Evolutionary conservation across 2,113 vertebrate genomes (phyloP).

Genomic region (Microcebus lehilahytsara): DNA sequence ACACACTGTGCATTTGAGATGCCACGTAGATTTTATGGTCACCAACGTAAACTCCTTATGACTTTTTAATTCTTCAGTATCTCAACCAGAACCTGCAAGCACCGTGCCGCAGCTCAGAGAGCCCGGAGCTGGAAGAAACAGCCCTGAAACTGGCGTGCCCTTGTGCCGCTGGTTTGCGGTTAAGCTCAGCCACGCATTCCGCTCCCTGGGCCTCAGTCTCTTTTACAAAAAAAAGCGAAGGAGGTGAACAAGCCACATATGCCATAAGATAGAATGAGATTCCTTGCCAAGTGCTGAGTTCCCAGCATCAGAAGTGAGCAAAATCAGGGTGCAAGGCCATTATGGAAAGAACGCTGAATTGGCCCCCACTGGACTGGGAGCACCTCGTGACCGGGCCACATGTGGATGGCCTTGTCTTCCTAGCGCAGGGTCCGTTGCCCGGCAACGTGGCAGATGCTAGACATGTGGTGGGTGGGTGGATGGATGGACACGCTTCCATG

Average conservation of each 20-base stretch:
- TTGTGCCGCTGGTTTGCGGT: no score
- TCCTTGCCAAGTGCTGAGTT: neutral
- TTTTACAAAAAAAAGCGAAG: neutral
- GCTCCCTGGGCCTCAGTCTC: neutral
- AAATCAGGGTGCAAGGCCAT: neutral
- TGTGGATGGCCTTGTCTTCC: neutral
- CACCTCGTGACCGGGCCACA: neutral
- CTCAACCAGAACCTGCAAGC: no score
- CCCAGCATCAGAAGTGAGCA: neutral
- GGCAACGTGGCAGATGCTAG: neutral
- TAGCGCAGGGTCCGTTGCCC: neutral
- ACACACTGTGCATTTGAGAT: neutral
- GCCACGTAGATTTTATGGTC: neutral
- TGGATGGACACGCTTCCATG: no score
- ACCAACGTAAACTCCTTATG: neutral
- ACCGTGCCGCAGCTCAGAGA: fast-evolving
- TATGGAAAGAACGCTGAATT: neutral
- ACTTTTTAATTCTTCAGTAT: neutral
- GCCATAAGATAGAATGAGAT: neutral
- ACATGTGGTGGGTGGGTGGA: neutral
- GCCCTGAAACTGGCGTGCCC: neutral
- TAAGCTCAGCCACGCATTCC: neutral
- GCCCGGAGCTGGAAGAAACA: neutral
- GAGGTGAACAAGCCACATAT: neutral
- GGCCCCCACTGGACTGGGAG: neutral